A percentile compares a stretch with the other conserved stretches of the same genome.
phyloP scores from a whole-genome alignment of 2,888 invertebrate genomes.

The Polyommatus iphigenia region DNA sequence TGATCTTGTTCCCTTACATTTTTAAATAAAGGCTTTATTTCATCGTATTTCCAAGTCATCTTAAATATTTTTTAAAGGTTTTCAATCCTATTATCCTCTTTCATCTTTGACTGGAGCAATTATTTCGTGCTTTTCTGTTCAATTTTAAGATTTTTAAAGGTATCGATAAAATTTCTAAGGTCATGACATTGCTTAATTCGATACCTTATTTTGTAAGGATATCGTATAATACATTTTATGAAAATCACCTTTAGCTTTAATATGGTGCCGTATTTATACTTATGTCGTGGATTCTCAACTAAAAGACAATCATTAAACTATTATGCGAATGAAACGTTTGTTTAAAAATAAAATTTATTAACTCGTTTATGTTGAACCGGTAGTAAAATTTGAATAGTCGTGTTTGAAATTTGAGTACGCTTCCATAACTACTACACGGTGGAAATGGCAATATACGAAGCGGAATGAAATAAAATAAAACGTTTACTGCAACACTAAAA shows the following conservation, averaged over 20 bases:
- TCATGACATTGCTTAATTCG: not conserved
- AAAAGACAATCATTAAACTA: not conserved
- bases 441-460: not conserved
- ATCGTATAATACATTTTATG: too few species aligned
- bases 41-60: constrained; percentile 30
- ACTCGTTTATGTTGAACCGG: not conserved
- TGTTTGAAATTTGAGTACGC: not conserved
- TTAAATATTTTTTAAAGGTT: constrained; percentile 38
- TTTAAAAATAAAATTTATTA: not conserved
- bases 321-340: not conserved
- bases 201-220: not conserved
- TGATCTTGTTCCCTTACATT: constrained; percentile 41
- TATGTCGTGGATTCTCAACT: not conserved
- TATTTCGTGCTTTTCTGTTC: constrained; percentile 34
- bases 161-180: not conserved
- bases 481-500: constrained; percentile 6
- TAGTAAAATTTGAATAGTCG: not conserved
- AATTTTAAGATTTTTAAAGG: constrained; percentile 30
- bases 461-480: constrained; percentile 18
- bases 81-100: constrained; percentile 36
- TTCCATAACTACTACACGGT: not conserved
- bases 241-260: too few species aligned
- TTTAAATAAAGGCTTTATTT: constrained; percentile 39
- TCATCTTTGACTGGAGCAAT: constrained; percentile 26
- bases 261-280: too few species aligned